These are phyloP conservation scores for Lasioglossum baleicum DNA, from an alignment of 1,140 invertebrate species.

Conservation along the genomic window DNA sequence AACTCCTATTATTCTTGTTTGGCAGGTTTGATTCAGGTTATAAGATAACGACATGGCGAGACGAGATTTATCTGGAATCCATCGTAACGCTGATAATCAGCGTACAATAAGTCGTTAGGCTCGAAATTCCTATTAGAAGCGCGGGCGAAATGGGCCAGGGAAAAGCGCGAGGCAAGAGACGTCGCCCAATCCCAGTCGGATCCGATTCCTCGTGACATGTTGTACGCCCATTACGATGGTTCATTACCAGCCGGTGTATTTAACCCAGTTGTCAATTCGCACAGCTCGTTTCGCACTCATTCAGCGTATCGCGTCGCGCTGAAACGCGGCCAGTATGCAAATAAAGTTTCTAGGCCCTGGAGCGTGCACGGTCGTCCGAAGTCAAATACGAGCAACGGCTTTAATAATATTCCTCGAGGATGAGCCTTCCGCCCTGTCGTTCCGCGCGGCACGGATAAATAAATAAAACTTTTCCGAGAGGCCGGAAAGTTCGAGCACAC, in stretches of 20 bases:
- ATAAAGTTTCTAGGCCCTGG: slow-evolving; percentile 50
- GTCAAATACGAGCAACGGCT: slow-evolving; percentile 65
- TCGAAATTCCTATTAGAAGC: no score
- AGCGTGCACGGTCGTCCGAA: slow-evolving; percentile 53
- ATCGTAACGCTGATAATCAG: not conserved
- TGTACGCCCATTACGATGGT: slow-evolving; percentile 28
- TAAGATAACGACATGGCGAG: no score
- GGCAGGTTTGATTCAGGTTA: no score
- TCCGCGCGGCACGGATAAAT: slow-evolving; percentile 51
- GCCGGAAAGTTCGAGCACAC: not conserved
- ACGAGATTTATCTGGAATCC: not conserved
- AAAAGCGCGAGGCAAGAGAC: not conserved
- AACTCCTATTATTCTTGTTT: no score
- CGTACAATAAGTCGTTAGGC: not conserved
- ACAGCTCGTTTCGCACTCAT: slow-evolving; percentile 69
- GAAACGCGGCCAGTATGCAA: slow-evolving; percentile 64
- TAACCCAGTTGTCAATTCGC: slow-evolving; percentile 72
- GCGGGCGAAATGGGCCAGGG: no score
- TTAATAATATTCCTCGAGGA: slow-evolving; percentile 62
- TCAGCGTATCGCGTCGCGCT: slow-evolving; percentile 61
- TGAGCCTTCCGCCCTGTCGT: slow-evolving; percentile 20
- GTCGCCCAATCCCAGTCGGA: not conserved
- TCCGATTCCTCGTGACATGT: not conserved
- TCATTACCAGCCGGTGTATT: slow-evolving; percentile 67
- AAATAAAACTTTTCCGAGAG: slow-evolving; percentile 59